Conservation (phyloP, 2,888 invertebrate genomes). For the Hermaeophaga mercurialis region DNA sequence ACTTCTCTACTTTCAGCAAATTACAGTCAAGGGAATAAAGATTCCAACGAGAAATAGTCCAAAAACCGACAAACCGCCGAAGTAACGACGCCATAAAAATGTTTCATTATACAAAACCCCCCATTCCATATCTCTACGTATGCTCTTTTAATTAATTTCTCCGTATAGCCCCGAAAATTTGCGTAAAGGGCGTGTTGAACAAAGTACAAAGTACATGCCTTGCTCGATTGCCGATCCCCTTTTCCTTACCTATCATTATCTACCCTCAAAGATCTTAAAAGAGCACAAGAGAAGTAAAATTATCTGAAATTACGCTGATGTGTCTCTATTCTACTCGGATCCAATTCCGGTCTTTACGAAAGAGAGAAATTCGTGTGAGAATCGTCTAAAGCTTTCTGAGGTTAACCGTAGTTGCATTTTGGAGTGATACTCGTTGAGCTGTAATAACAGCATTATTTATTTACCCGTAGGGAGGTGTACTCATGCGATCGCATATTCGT, state of each 20-base stretch:
- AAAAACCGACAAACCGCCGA: constrained; percentile 15
- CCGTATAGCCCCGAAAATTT: constrained; percentile 41
- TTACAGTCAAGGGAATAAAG: constrained; percentile 14
- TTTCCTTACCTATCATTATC: constrained; percentile 48
- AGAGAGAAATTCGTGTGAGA: constrained; percentile 40
- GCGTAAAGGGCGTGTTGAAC: constrained; percentile 39
- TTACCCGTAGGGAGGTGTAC: constrained; percentile 53
- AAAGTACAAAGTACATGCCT: constrained; percentile 33
- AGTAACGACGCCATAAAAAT: constrained; percentile 20
- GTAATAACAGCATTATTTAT: constrained; percentile 59
- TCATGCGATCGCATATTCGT: constrained; percentile 50
- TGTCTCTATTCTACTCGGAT: constrained; percentile 29
- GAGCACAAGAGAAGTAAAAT: constrained; percentile 55
- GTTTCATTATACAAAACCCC: constrained; percentile 42
- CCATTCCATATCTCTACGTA: constrained; percentile 17
- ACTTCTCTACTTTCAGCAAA: constrained; percentile 8
- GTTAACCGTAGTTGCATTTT: constrained; percentile 35
- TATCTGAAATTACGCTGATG: constrained; percentile 54
- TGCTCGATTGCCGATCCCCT: constrained; percentile 35
- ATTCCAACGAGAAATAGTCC: constrained; percentile 5
- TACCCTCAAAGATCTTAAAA: constrained; percentile 54
- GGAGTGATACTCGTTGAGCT: constrained; percentile 52
- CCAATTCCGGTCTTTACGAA: constrained; percentile 36
- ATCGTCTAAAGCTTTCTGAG: constrained; percentile 21
- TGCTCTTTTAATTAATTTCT: constrained; percentile 39